Base-by-base conservation (phyloP, 2,888 invertebrate species). In the Lithophane leautieri region DNA sequence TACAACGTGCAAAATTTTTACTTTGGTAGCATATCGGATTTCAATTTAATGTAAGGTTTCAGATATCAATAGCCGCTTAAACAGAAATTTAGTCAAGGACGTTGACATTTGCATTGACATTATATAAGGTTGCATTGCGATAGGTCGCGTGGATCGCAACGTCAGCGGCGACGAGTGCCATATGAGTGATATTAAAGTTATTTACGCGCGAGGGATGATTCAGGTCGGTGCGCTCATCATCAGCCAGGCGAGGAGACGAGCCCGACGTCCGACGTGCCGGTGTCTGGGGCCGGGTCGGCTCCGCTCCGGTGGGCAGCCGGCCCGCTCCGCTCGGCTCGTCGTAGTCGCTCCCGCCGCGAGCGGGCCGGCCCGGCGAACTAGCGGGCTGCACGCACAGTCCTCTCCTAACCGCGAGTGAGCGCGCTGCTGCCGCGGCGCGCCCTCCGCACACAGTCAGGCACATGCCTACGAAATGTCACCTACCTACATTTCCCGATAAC, bases 381-480 rank as follows among this genome's bases (percentile, higher is more conserved):
- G 90, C 92, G 90, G 87, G 82, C 86, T 92, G 86, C 92, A 93
- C 92, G 93, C 94, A 94, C 96, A 96, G 96, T 96, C 91, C 94
- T 93, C 95, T 92, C 91, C 92, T 92, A 95, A 93, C 96, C 95
- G 95, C 95, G 94, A 95, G 93, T 93, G 96, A 95, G 96, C 95
- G 95, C 95, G 96, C 95, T 94, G 95, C 95, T 94, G 90, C 91
- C 91, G 94, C 95, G 95, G 95, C 94, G 94, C 93, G 94, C 94
- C 93, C 93, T 90, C 91, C 92, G 83, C 83, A 85, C 81, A 74
- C 78, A 82, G 91, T 91, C 92, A 92, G 92, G 92, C 95, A 94
- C 93, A 94, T 95, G 95, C 93, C 92, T 92, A 92, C 94, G 93
- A 93, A 93, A 95, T 94, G 94, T 93, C 94, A 94, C 87, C 91